phyloP scores from a whole-genome alignment of 2,797 vertebrate genomes.

The Mallotus villosus region DNA sequence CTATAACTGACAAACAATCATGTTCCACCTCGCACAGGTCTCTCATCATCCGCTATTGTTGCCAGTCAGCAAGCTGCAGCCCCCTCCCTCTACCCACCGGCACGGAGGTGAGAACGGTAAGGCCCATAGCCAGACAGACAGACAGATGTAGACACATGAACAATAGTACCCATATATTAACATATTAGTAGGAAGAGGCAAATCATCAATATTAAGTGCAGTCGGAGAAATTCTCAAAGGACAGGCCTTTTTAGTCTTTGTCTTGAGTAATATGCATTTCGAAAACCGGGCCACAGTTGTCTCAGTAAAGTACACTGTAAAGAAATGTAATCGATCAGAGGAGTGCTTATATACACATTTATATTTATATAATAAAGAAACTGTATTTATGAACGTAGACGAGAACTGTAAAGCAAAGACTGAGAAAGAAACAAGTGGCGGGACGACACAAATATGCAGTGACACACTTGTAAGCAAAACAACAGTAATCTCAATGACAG shows the following conservation, averaged over 20 bases:
- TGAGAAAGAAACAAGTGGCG: neutral
- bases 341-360: neutral
- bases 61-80: slow-evolving; percentile 88
- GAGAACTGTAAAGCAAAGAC: neutral
- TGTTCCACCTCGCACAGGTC: slow-evolving; percentile 70
- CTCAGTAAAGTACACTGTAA: neutral
- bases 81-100: slow-evolving; percentile 84
- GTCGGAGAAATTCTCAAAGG: neutral
- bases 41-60: slow-evolving; percentile 88
- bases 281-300: too few species aligned
- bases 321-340: neutral
- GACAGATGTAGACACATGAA: slow-evolving; percentile 8
- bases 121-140: slow-evolving; percentile 44
- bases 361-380: neutral
- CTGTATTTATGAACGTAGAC: neutral
- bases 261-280: neutral
- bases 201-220: neutral
- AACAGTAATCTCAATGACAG: neutral
- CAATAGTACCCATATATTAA: neutral
- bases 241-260: neutral
- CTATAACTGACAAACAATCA: slow-evolving; percentile 26
- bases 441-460: neutral
- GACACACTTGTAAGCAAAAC: neutral
- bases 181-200: too few species aligned
- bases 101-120: slow-evolving; percentile 91